Evolutionary conservation across 2,113 vertebrate species (phyloP), one percentile per base, ranked within the genome.

Genomic region (Pica pica): DNA sequence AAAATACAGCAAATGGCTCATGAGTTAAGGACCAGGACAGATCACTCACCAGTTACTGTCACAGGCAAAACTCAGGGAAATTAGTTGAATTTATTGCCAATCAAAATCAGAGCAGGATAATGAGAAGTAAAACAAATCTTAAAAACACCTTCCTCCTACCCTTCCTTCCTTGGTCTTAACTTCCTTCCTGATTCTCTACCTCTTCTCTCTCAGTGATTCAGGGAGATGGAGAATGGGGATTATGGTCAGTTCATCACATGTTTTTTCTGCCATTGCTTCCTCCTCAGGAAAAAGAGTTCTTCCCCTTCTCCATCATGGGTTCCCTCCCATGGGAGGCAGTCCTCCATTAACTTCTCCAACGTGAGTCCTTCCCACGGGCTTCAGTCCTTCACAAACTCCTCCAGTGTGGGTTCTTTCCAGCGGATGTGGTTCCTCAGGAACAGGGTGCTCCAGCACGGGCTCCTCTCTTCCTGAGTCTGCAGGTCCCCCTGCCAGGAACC

Each of bases 381-480:
- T 14, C 12, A 35, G 55, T 55, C 31, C 21, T 42, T 55, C 30
- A 13, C 10, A 3, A 55, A 9, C 55, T 69, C 21, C 41, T 55
- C 35, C 79, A 31, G n/a, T 18, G 23, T 30, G 46, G 13, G 9
- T 21, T 74, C 61, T 11, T 82, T 46, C 23, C 44, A 65, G 59
- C 0, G 0, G 7, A 8, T 52, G 23, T 39, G 39, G 9, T 39
- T n/a, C 52, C 21, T 59, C 33, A 53, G 60, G 60, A 82, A 7
- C 19, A n/a, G 37, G 10, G 4, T 81, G 22, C 8, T 81, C 26
- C 26, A 26, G 24, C 8, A 8, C 39, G 21, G 24, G n/a, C 47
- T 83, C 8, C n/a, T 69, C 53, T 39, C 20, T 47, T 30, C 55
- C 10, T 4, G 3, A 4, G 2, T 41, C 39, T 60, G 24, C n/a